Evolutionary conservation across 2,888 invertebrate species (phyloP), one percentile per base, ranked within the genome.

Genomic region (Alsophila aescularia): DNA sequence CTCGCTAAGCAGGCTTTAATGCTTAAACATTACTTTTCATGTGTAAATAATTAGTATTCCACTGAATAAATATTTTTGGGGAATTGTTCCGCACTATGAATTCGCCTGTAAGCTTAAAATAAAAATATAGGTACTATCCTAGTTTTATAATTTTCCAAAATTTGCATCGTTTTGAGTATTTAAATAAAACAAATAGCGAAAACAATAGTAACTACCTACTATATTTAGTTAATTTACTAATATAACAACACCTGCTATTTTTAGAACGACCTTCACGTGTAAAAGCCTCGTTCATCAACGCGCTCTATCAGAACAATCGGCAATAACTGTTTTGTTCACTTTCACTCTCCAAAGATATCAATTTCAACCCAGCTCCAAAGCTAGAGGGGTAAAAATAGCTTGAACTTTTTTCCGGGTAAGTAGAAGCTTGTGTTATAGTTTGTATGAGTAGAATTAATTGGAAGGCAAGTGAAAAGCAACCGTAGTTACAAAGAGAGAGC

Each of bases 401-500:
- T 56, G 49, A n/a, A 34, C 10, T 15, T n/a, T 15, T 10, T 14
- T 21, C 15, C 27, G 34, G n/a, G 27, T 12, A 39, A 32, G 16
- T 27, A 43, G 36, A 37, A 16, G 24, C 21, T 14, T 56, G 37
- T 43, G 50, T 36, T 36, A 37, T 27, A 43, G 51, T 51, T 53
- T 60, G 59, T 60, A 53, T 37, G 40, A 31, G 49, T 34, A 49
- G 32, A 57, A 58, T 53, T 51, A 61, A 61, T 62, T 53, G 51
- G 52, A 29, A 60, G 51, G 54, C 48, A 47, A 64, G 59, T 64
- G 62, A 69, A 69, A 71, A 69, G 66, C 60, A 64, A 60, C 63
- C 58, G 60, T 72, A 72, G 73, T 73, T 70, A 67, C 59, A 59
- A 54, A 59, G 58, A 52, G 64, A 64, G 58, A 73, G 64, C 62